Percentiles rank a stretch among this genome's conserved stretches.
These are phyloP conservation scores for Bombus polaris DNA, from an alignment of 1,140 invertebrate genomes.

Conservation along the genomic window DNA sequence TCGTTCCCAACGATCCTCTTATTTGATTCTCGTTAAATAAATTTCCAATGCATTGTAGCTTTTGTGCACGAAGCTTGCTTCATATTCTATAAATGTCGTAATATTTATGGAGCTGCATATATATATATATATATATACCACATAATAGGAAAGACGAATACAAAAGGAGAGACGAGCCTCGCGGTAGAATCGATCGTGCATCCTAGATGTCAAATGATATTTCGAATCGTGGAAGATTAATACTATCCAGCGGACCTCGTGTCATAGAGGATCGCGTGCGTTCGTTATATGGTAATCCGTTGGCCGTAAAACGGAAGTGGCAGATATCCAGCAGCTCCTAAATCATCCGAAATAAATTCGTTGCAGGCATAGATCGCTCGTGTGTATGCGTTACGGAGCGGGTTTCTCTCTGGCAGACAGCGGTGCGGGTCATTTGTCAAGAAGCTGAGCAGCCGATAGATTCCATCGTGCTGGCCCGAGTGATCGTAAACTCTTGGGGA, in stretches of 20 bases:
- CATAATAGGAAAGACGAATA: too few relatives aligned
- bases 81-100: too few relatives aligned
- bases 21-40: too few relatives aligned
- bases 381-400: constrained; percentile 6
- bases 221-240: constrained; percentile 27
- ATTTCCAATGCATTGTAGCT: too few relatives aligned
- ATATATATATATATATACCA: too few relatives aligned
- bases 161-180: background rate
- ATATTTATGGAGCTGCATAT: too few relatives aligned
- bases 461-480: constrained; percentile 37
- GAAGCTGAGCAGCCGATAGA: constrained; percentile 46
- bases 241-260: background rate
- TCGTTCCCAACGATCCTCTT: too few relatives aligned
- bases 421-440: constrained; percentile 66
- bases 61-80: too few relatives aligned
- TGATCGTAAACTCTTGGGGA: constrained; percentile 60
- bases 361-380: constrained; percentile 1
- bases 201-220: background rate
- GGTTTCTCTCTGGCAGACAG: constrained; percentile 46
- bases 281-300: constrained; percentile 42
- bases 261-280: background rate
- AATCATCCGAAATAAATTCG: constrained; percentile 60
- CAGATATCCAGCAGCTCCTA: constrained; percentile 20
- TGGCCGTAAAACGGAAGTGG: constrained; percentile 3
- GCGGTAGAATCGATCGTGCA: background rate